phyloP scores from a whole-genome alignment of 2,888 invertebrate species.

The Thera obeliscata region DNA sequence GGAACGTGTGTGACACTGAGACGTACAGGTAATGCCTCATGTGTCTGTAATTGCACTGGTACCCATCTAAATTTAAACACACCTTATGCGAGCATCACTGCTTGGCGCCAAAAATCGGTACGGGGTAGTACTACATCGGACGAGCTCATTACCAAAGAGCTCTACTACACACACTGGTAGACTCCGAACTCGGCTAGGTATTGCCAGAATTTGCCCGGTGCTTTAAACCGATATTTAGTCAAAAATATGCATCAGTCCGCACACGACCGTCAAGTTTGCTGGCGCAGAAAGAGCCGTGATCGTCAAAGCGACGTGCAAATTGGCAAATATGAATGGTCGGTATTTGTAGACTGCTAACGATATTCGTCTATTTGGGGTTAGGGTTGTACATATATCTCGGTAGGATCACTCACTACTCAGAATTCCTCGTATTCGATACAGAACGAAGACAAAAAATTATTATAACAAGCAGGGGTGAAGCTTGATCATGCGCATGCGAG shows the following conservation, averaged over 20 bases:
- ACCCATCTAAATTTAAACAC: too few species aligned
- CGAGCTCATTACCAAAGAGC: too few species aligned
- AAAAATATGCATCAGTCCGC: slow-evolving; percentile 2
- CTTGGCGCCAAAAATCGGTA: too few species aligned
- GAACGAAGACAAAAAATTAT: too few species aligned
- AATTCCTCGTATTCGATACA: not conserved
- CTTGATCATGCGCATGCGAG: not conserved
- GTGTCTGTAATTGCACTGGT: too few species aligned
- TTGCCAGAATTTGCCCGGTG: not conserved
- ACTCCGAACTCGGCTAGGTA: too few species aligned
- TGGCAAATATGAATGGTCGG: slow-evolving; percentile 21
- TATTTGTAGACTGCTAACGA: slow-evolving; percentile 36
- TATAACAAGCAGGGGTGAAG: not conserved
- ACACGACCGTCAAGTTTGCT: not conserved
- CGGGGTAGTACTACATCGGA: too few species aligned
- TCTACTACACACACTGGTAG: too few species aligned
- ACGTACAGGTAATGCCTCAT: too few species aligned
- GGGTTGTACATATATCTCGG: not conserved
- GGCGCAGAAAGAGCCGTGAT: slow-evolving; percentile 18
- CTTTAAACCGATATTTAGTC: not conserved
- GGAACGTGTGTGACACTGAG: too few species aligned
- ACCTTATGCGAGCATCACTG: too few species aligned
- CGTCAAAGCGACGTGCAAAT: slow-evolving; percentile 27
- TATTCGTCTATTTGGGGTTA: slow-evolving; percentile 17
- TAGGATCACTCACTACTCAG: too few species aligned